These are phyloP conservation scores for Cottus gobio DNA, from an alignment of 2,113 vertebrate genomes.

Conservation along the genomic window DNA sequence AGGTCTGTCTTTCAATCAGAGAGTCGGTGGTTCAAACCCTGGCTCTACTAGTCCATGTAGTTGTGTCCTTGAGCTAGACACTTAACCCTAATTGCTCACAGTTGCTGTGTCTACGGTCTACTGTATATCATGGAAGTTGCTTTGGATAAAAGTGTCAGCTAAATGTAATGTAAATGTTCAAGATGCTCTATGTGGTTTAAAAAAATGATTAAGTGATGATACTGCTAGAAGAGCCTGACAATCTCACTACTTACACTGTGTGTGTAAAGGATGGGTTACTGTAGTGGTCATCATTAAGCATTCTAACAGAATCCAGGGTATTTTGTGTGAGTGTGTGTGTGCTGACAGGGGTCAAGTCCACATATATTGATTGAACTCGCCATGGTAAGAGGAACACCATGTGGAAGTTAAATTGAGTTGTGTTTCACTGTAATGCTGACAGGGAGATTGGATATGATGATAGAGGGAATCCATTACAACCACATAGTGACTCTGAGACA, in stretches of 20 bases:
- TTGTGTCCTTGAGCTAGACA: too few relatives aligned
- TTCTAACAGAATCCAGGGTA: too few relatives aligned
- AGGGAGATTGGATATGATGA: slow-evolving; percentile 69
- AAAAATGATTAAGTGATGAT: background rate
- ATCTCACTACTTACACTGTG: background rate
- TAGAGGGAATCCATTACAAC: slow-evolving; percentile 70
- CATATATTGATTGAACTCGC: slow-evolving; percentile 61
- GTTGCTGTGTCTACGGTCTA: too few relatives aligned
- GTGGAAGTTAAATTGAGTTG: slow-evolving; percentile 55
- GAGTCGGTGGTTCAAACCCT: too few relatives aligned
- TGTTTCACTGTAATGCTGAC: slow-evolving; percentile 60
- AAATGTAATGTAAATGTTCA: background rate
- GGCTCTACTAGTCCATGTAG: too few relatives aligned
- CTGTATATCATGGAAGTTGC: too few relatives aligned
- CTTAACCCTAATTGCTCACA: too few relatives aligned
- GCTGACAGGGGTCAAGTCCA: background rate
- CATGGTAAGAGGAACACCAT: slow-evolving; percentile 49
- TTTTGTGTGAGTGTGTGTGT: background rate
- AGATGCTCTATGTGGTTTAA: background rate
- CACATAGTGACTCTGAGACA: slow-evolving; percentile 60
- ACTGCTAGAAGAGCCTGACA: background rate
- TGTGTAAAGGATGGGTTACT: too few relatives aligned
- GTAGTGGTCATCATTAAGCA: too few relatives aligned
- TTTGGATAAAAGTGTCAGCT: too few relatives aligned
- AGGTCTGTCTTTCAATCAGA: too few relatives aligned